These are phyloP conservation scores for Tenthredo mesomela DNA, from an alignment of 2,888 invertebrate species.

Conservation along the genomic window DNA sequence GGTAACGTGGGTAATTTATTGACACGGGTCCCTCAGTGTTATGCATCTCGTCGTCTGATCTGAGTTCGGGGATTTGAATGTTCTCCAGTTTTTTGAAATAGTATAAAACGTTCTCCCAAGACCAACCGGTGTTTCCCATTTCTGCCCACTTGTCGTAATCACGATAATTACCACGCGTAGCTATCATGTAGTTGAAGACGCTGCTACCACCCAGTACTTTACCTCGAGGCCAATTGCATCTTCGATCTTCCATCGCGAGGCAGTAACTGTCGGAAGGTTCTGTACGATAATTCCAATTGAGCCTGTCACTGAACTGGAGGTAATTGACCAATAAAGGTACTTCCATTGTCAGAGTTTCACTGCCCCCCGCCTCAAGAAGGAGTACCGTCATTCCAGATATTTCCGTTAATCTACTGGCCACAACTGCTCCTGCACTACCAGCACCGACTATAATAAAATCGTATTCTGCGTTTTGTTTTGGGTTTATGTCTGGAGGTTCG, in stretches of 20 bases:
- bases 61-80: conserved; percentile 70
- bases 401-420: conserved; percentile 88
- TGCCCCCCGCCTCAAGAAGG: conserved; percentile 86
- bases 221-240: conserved; percentile 79
- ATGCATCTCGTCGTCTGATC: conserved; percentile 81
- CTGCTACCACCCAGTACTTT: conserved; percentile 91
- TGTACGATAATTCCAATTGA: conserved; percentile 91
- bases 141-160: conserved; percentile 90
- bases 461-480: conserved; percentile 81
- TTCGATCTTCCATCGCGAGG: conserved; percentile 77
- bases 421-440: conserved; percentile 88
- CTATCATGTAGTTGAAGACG: conserved; percentile 90
- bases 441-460: conserved; percentile 90
- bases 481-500: conserved; percentile 80
- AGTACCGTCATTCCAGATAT: conserved; percentile 84
- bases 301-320: conserved; percentile 85
- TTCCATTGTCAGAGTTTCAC: conserved; percentile 87
- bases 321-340: conserved; percentile 86
- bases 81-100: conserved; percentile 91
- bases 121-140: conserved; percentile 87
- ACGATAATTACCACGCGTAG: conserved; percentile 84
- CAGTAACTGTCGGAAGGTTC: conserved; percentile 88
- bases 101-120: conserved; percentile 85
- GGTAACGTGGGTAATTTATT: conserved; percentile 80
- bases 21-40: conserved; percentile 81